Conservation (phyloP, 2,113 vertebrate species). For the Heteronetta atricapilla region DNA sequence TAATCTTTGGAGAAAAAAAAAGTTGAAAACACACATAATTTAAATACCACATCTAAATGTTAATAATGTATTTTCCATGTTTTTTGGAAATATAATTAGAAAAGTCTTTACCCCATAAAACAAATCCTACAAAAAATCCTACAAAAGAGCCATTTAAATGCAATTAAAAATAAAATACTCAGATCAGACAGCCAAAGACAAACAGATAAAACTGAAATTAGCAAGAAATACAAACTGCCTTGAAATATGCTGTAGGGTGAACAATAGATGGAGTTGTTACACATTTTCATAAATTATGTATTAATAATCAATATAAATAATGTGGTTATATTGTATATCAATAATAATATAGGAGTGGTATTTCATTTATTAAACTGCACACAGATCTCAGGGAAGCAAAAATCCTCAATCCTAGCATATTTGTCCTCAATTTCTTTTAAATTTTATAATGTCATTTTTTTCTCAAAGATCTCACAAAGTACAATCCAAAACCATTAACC, state of each 20-base stretch:
- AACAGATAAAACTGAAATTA: conserved; percentile 25
- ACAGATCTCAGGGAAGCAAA: neutral
- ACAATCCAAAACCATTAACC: neutral
- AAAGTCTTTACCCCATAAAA: neutral
- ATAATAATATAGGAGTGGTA: neutral
- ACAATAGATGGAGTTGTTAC: neutral
- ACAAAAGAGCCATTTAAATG: conserved; percentile 1
- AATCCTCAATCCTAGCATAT: neutral
- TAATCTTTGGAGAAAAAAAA: neutral
- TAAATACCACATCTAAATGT: neutral
- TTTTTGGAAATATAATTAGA: neutral
- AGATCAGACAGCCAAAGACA: neutral
- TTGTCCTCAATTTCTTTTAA: neutral
- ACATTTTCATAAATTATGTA: neutral
- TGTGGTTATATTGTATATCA: neutral
- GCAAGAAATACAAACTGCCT: neutral
- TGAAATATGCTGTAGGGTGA: neutral
- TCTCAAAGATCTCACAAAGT: neutral
- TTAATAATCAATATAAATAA: neutral
- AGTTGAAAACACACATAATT: neutral
- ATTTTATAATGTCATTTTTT: neutral
- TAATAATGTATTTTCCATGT: neutral
- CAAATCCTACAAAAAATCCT: neutral
- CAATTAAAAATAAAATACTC: neutral
- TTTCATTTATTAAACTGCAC: neutral